phyloP scores from a whole-genome alignment of 2,888 invertebrate species.

The Pristionchus arcanus region DNA sequence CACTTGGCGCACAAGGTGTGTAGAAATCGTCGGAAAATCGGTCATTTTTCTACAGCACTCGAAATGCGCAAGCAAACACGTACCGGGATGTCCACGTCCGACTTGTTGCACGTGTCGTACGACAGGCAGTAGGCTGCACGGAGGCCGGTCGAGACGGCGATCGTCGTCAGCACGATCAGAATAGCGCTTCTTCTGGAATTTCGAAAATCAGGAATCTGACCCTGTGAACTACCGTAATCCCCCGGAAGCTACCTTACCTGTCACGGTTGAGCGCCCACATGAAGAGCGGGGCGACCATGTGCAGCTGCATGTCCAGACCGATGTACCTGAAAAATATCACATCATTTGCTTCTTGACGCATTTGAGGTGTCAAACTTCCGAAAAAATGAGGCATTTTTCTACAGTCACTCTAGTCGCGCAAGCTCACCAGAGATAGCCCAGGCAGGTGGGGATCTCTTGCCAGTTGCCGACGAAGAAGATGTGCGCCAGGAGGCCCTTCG shows the following conservation, averaged over 20 bases:
- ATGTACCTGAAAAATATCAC: constrained; percentile 62
- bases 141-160: constrained; percentile 62
- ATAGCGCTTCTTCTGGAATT: constrained; percentile 54
- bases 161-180: constrained; percentile 61
- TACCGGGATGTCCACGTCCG: constrained; percentile 77
- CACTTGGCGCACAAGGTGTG: not conserved
- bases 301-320: constrained; percentile 77
- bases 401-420: not conserved
- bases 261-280: constrained; percentile 68
- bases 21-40: not conserved
- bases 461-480: constrained; percentile 74
- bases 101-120: constrained; percentile 76
- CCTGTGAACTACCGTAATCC: not conserved
- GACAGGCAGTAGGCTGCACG: constrained; percentile 72
- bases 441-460: constrained; percentile 75
- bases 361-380: not conserved
- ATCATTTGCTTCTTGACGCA: not conserved
- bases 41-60: not conserved
- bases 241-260: constrained; percentile 81
- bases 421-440: constrained; percentile 76
- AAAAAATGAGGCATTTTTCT: not conserved
- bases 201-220: not conserved
- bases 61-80: constrained; percentile 23
- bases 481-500: constrained; percentile 69
- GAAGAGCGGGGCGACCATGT: constrained; percentile 74